Base-by-base conservation (phyloP, 1,140 invertebrate genomes). In the Drosophila bocqueti region DNA sequence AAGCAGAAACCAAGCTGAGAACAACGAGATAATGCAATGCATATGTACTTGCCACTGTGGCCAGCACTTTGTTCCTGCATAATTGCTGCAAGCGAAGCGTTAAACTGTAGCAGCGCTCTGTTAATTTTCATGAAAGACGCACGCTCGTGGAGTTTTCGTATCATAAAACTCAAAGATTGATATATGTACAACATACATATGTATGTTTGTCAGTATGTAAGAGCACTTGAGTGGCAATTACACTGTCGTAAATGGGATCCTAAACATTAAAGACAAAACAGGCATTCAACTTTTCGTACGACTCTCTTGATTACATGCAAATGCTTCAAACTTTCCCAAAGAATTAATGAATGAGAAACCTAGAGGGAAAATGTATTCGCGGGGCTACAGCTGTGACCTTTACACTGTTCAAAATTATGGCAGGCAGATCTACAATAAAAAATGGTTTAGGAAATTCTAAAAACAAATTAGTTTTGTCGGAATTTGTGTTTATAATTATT, bases 11-110 rank as follows among this genome's bases (percentile, higher is more conserved):
- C 29, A 34, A 40, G 15, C 34, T 11, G 54, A 55, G 54, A 55
- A 55, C 54, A 11, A n/a, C 34, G 15, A 55, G 54, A 50, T 55
- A 55, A 40, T 55, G 54, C 34, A 21, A 55, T 55, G 34, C 34
- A 55, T 55, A 55, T 55, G 54, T 55, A 68, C 71, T 73, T 63
- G 63, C 47, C 63, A 61, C 43, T 63, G 67, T 60, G 71, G 46
- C 38, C 66, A 57, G 59, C 68, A 83, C 62, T 62, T 69, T 83
- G 80, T 67, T 57, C 64, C 64, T 63, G 54, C 75, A 69, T 83
- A 83, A 83, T 84, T 81, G 81, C 64, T 49, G 62, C 68, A 66
- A 80, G 81, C 81, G 77, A 76, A 80, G 72, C 81, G 80, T 76
- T 83, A 84, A 84, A 83, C 62, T 68, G 65, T 77, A 69, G 76